Conservation (phyloP, 2,888 invertebrate species). For the Diarsia dahlii region DNA sequence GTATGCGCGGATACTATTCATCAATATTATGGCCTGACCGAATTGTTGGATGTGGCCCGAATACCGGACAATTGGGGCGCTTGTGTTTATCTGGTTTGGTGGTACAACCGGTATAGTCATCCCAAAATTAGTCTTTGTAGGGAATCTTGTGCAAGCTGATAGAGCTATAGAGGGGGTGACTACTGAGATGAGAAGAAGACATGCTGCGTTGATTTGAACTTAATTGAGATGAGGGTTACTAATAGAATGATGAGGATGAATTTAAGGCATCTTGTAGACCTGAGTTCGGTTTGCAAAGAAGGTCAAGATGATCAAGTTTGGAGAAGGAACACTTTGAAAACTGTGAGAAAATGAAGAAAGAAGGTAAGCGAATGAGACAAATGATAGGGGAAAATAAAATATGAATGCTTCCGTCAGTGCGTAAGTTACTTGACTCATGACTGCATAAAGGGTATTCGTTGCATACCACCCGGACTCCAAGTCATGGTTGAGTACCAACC, state of each 20-base stretch:
- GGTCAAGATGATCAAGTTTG: background rate
- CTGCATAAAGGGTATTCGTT: too few species aligned
- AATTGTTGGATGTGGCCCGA: slow-evolving; percentile 40
- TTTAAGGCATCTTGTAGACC: background rate
- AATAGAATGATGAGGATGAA: background rate
- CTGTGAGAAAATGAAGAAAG: background rate
- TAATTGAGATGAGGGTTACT: background rate
- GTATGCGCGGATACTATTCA: slow-evolving; percentile 51
- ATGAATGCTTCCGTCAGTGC: too few species aligned
- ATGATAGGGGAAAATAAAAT: background rate
- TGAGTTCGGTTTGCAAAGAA: too few species aligned
- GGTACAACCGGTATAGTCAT: background rate
- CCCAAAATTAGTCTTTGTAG: slow-evolving; percentile 4
- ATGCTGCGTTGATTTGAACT: background rate
- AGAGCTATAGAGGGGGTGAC: background rate
- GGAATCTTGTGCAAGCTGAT: background rate
- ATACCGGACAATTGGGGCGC: slow-evolving; percentile 39
- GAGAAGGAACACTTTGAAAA: background rate
- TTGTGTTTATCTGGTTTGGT: slow-evolving; percentile 27
- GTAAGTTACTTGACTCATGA: too few species aligned
- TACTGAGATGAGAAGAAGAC: background rate
- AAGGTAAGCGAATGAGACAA: background rate
- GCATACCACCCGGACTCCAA: too few species aligned
- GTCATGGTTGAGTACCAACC: too few species aligned
- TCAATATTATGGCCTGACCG: slow-evolving; percentile 51